A percentile compares a stretch with the other conserved stretches of the same genome.
phyloP scores from a whole-genome alignment of 1,140 invertebrate genomes.

The Hestina assimilis region DNA sequence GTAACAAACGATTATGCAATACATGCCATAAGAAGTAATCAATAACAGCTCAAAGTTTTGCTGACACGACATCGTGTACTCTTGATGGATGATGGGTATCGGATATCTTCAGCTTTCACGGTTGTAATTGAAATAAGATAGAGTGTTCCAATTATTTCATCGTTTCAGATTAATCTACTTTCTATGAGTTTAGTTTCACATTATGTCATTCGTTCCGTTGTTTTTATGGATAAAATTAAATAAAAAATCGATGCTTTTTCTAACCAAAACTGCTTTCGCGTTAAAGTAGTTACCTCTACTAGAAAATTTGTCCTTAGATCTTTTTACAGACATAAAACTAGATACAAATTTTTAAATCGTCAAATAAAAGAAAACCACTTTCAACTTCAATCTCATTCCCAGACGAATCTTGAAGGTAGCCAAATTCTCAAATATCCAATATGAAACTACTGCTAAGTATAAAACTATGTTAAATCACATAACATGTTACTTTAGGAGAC shows the following conservation, averaged over 20 bases:
- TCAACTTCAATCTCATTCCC: no score
- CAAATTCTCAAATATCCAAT: slow-evolving; percentile 3
- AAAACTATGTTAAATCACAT: slow-evolving; percentile 12
- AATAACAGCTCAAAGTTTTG: slow-evolving; percentile 18
- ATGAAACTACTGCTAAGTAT: slow-evolving; percentile 4
- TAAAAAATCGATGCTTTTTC: no score
- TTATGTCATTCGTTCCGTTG: no score
- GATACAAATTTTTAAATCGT: no score
- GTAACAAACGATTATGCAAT: slow-evolving; percentile 1
- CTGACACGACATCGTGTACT: slow-evolving; percentile 12
- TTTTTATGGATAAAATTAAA: no score
- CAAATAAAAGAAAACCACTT: no score
- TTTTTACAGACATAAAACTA: no score
- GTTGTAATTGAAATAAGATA: slow-evolving; percentile 17
- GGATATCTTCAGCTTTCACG: background rate
- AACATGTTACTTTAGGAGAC: slow-evolving; percentile 11
- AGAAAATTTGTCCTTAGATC: no score
- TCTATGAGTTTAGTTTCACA: no score
- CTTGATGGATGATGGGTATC: slow-evolving; percentile 15
- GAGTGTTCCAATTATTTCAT: background rate
- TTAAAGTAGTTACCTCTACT: no score
- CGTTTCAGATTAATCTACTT: background rate
- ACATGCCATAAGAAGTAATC: slow-evolving; percentile 1
- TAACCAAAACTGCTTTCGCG: no score
- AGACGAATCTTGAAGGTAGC: no score